Percentiles rank a stretch among this genome's conserved stretches.
Conservation (phyloP, 2,113 vertebrate genomes). For the Garra rufa region DNA sequence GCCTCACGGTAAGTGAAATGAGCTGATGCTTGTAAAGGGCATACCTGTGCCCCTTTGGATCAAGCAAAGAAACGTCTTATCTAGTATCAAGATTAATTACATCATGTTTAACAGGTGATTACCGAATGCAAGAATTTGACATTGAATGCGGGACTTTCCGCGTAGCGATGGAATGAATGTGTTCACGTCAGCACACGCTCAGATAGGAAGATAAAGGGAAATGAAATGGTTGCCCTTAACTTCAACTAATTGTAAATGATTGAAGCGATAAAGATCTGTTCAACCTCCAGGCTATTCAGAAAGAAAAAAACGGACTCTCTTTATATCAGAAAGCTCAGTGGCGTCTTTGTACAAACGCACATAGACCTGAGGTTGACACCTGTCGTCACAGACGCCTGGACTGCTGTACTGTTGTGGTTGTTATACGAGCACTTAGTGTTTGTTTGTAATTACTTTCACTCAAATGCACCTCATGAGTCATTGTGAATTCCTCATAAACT, state of each 20-base stretch:
- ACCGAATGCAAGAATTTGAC: background rate
- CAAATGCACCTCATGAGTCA: conserved; percentile 4
- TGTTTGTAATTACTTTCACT: conserved; percentile 26
- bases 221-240: conserved; percentile 23
- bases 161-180: background rate
- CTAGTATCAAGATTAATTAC: conserved; percentile 32
- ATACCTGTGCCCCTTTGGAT: background rate
- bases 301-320: too few species aligned
- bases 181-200: conserved; percentile 1
- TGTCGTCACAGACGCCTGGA: background rate
- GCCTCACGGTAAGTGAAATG: background rate
- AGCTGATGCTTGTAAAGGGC: background rate
- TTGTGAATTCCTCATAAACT: background rate
- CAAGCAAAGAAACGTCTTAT: background rate
- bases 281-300: conserved; percentile 7
- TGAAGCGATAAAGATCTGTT: conserved; percentile 35
- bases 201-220: conserved; percentile 13
- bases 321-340: background rate
- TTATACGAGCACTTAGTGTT: background rate
- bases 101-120: conserved; percentile 37
- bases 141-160: conserved; percentile 34
- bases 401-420: background rate
- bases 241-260: conserved; percentile 41
- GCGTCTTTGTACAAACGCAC: background rate
- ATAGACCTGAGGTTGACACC: background rate